Evolutionary conservation across 2,113 vertebrate genomes (phyloP).

Genomic region (Butorides virescens): DNA sequence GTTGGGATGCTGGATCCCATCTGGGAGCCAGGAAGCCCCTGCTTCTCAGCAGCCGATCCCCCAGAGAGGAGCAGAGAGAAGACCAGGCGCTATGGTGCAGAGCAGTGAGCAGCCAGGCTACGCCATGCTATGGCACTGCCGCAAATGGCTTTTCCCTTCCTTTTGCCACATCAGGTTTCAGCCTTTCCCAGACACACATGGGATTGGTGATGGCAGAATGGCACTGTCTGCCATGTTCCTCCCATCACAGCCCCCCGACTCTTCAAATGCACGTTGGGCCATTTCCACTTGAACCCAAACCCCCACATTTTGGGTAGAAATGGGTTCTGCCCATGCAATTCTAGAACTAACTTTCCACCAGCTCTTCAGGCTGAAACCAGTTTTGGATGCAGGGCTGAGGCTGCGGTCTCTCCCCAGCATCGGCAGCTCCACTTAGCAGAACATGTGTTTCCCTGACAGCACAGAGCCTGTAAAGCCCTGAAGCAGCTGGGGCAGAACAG

Average conservation of each 20-base stretch:
- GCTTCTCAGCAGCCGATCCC: not conserved
- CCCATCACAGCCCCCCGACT: not conserved
- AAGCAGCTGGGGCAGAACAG: not conserved
- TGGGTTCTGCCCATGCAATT: not conserved
- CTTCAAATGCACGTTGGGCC: no score
- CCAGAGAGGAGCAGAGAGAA: not conserved
- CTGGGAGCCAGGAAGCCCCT: not conserved
- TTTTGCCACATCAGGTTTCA: not conserved
- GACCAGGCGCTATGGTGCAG: not conserved
- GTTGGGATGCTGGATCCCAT: not conserved
- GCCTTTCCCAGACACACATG: rapidly evolving
- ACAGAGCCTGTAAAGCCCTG: not conserved
- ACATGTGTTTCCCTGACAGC: not conserved
- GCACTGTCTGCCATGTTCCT: not conserved
- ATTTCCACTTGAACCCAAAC: not conserved
- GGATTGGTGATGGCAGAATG: not conserved
- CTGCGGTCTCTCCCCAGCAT: not conserved
- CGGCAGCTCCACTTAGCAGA: not conserved
- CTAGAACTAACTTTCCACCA: not conserved
- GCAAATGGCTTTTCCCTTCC: not conserved
- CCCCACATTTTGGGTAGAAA: not conserved
- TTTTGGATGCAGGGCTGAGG: not conserved
- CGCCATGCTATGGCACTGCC: not conserved
- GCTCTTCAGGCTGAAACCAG: not conserved
- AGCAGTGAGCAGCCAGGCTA: not conserved